Percentiles rank a stretch among this genome's conserved stretches.
Evolutionary conservation across 2,888 invertebrate species (phyloP).

Genomic region (Salticus scenicus): DNA sequence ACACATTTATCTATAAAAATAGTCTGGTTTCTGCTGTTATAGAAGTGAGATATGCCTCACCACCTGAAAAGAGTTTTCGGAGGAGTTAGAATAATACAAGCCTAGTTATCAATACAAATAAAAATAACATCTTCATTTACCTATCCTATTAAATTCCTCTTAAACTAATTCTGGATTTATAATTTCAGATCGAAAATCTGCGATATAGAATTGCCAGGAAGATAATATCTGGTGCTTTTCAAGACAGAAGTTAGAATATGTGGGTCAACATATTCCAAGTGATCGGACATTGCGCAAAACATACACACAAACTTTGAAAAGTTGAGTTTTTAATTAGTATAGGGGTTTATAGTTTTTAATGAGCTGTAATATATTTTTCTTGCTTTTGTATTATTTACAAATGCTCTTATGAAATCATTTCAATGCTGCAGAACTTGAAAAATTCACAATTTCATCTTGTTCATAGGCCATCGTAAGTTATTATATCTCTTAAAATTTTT

Average conservation of each 20-base stretch:
- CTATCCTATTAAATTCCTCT: too few relatives aligned
- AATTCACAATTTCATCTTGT: conserved; percentile 20
- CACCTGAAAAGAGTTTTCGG: too few relatives aligned
- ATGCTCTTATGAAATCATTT: background rate
- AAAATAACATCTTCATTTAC: too few relatives aligned
- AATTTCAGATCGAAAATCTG: background rate
- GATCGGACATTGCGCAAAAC: background rate
- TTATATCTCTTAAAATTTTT: background rate
- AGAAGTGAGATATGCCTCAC: too few relatives aligned
- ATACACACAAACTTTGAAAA: background rate
- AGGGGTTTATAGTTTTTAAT: background rate
- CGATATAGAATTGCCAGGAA: background rate
- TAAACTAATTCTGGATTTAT: too few relatives aligned
- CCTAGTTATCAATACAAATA: too few relatives aligned
- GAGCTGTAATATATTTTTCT: conserved; percentile 3
- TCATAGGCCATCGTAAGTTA: conserved; percentile 27
- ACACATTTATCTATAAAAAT: too few relatives aligned
- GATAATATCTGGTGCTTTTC: background rate
- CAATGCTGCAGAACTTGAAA: background rate
- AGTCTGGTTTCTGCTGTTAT: too few relatives aligned
- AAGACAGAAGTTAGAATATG: background rate
- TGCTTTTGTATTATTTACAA: background rate
- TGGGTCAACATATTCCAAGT: background rate
- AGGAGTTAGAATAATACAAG: too few relatives aligned
- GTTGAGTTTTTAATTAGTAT: conserved; percentile 2